Evolutionary conservation across 2,797 vertebrate species (phyloP).

Genomic region (Schizopygopsis malacanthus): DNA sequence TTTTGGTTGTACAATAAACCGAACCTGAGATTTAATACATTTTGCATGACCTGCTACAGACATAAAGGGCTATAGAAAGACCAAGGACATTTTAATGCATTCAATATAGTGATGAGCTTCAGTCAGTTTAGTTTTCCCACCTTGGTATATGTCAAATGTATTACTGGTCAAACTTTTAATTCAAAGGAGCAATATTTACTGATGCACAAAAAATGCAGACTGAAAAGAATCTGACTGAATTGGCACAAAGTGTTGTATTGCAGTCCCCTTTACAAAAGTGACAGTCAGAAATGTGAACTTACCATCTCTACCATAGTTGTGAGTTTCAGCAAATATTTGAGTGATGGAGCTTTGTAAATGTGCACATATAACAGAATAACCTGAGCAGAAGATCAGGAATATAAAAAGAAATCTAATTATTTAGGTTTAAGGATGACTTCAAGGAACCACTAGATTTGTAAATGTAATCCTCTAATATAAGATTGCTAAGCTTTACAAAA

Average conservation of each 20-base stretch:
- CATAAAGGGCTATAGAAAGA: background rate
- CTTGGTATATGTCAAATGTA: background rate
- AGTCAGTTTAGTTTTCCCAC: background rate
- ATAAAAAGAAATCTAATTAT: slow-evolving; percentile 10
- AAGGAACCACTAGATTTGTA: background rate
- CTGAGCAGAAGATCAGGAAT: background rate
- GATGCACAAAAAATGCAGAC: background rate
- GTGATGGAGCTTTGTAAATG: background rate
- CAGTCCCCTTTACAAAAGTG: background rate
- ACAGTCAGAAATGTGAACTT: background rate
- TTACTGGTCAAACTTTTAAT: background rate
- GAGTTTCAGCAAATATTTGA: background rate
- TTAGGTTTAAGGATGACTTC: slow-evolving; percentile 7
- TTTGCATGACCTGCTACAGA: background rate
- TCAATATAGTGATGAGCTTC: background rate
- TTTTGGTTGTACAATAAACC: slow-evolving; percentile 6
- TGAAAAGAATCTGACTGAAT: background rate
- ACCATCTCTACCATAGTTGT: background rate
- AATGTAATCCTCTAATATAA: slow-evolving; percentile 17
- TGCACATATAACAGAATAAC: background rate
- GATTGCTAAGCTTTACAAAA: slow-evolving; percentile 4
- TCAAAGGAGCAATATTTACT: background rate
- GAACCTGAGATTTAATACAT: background rate
- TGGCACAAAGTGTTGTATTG: background rate
- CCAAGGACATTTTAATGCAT: background rate